These are phyloP conservation scores for Hydrotaea diabolus DNA, from an alignment of 2,888 invertebrate species.

Conservation along the genomic window DNA sequence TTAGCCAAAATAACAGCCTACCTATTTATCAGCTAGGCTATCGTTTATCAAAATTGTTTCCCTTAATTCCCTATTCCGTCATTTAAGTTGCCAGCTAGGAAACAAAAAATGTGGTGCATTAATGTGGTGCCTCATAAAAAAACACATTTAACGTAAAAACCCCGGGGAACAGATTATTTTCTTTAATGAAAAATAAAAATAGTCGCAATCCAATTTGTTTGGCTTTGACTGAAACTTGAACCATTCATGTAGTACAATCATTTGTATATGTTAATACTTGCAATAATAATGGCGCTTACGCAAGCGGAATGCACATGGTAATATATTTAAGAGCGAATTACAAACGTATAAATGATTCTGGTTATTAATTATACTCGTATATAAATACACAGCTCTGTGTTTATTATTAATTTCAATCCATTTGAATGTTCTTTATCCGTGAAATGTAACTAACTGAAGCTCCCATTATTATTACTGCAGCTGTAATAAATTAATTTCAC, in stretches of 20 bases:
- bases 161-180: no score
- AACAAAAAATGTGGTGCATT: no score
- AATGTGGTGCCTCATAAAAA: no score
- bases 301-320: not conserved
- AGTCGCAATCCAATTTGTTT: not conserved
- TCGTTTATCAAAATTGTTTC: no score
- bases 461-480: conserved; percentile 11
- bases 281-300: not conserved
- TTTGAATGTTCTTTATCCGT: not conserved
- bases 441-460: not conserved
- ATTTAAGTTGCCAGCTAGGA: no score
- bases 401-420: not conserved
- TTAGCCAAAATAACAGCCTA: no score
- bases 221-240: not conserved
- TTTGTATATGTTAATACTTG: not conserved
- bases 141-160: no score
- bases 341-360: not conserved
- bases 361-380: conserved; percentile 11
- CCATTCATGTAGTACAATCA: not conserved
- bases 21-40: no score
- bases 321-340: not conserved
- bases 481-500: not conserved
- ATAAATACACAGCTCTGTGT: not conserved
- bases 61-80: no score
- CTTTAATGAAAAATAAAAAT: no score